These are phyloP conservation scores for Ceyx melanurus DNA, from an alignment of 2,113 vertebrate species.

Conservation along the genomic window DNA sequence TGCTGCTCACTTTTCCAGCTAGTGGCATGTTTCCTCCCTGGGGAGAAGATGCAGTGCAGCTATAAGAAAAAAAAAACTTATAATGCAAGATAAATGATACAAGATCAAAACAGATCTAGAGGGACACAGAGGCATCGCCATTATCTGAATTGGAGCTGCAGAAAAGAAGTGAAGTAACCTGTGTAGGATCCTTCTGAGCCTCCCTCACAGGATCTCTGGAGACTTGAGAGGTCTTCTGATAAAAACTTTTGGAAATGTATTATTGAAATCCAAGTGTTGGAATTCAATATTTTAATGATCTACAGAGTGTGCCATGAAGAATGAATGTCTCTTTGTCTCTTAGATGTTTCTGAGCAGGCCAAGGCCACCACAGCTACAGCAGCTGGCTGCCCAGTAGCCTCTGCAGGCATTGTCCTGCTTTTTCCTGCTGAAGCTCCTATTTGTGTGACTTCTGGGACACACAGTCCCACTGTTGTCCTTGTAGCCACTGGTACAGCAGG, in stretches of 20 bases:
- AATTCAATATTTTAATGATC: background rate
- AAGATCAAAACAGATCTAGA: background rate
- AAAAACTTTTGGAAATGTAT: background rate
- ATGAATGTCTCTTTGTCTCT: background rate
- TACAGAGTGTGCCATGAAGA: background rate
- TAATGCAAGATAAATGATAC: background rate
- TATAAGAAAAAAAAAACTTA: background rate
- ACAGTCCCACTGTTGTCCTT: background rate
- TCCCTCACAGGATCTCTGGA: background rate
- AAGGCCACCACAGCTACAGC: accelerated
- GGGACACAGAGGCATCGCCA: accelerated
- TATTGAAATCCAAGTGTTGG: background rate
- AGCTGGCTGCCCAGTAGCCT: background rate
- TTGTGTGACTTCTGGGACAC: background rate
- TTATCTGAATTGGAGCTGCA: background rate
- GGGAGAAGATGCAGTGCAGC: background rate
- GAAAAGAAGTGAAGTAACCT: background rate
- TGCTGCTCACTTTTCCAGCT: background rate
- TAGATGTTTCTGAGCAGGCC: background rate
- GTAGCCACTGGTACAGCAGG: background rate
- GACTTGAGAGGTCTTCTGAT: background rate
- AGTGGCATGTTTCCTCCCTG: background rate
- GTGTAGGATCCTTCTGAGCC: background rate
- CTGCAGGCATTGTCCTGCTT: background rate
- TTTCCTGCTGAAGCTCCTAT: background rate